phyloP scores from a whole-genome alignment of 2,888 invertebrate species.

The Xestia c-nigrum region DNA sequence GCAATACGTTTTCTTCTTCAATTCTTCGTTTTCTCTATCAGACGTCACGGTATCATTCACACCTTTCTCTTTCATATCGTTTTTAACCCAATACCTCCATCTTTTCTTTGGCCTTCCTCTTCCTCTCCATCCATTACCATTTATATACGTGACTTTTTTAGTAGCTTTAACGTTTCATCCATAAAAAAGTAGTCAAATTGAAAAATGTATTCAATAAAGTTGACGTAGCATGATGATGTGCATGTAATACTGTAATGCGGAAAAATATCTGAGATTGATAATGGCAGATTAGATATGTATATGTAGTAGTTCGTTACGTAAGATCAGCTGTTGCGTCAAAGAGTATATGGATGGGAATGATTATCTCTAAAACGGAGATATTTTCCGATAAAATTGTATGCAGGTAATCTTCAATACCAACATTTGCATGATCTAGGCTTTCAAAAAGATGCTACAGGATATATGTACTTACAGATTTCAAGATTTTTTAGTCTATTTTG shows the following conservation, averaged over 20 bases:
- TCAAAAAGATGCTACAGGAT: background rate
- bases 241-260: constrained; percentile 19
- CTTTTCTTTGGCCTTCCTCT: no score
- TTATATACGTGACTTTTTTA: no score
- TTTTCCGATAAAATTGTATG: constrained; percentile 13
- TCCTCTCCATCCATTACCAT: no score
- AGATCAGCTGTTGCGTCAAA: constrained; percentile 34
- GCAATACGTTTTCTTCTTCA: no score
- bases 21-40: no score
- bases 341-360: background rate
- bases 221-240: background rate
- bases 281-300: constrained; percentile 41
- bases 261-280: constrained; percentile 22
- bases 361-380: background rate
- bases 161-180: no score
- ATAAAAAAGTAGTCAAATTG: background rate
- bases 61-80: no score
- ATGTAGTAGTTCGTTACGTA: constrained; percentile 6
- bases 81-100: no score
- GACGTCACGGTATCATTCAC: no score
- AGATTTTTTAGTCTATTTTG: background rate
- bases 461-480: background rate
- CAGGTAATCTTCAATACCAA: background rate
- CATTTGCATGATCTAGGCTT: background rate
- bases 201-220: background rate